Evolutionary conservation across 92 coral and sea anemone genomes (phyloP), one percentile per base, ranked within the genome.

Genomic region (Scolanthus callimorphus): DNA sequence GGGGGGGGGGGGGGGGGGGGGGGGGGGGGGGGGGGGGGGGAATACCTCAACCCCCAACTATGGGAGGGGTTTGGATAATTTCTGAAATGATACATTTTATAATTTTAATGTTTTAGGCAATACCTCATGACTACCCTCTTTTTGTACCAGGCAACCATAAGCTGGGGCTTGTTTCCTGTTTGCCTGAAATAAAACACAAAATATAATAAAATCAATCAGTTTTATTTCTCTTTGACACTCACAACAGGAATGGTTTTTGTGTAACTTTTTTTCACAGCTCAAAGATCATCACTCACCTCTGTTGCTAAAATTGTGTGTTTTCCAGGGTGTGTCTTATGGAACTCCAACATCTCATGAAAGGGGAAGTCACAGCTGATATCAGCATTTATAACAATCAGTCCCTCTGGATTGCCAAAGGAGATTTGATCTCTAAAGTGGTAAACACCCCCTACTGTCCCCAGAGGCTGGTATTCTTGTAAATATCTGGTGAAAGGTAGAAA

Each of bases 371-470:
- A 79, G 70, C 90, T 84, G 59, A 94, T 94, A 51, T 94, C 99
- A 0, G 99, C 95, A 78, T 94, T 84, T 25, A 94, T 71, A 0
- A 94, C 96, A 15, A 94, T 60, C 29, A 94, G 66, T 17, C 85
- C 87, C 13, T 86, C 91, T 49, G 99, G 99, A 60, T 78, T 74
- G 0, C 99, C 99, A 86, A 88, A 80, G 50, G 96, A 81, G 8
- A 94, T 94, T 59, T 88, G 99, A 59, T 94, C 99, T 55, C 99
- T 71, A 27, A 94, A 94, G 67, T 94, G 99, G 70, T 94, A 94
- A 26, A 94, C 56, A 11, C 99, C 99, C 17, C 99, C 99, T 15
- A 89, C 95, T 1, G 99, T 87, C 0, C 99, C 99, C 17, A 94
- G 85, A 8, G 99, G 96, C 60, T 94, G 99, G 50, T 85, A 94